Percentiles rank a stretch among this genome's conserved stretches.
phyloP scores from a whole-genome alignment of 2,888 invertebrate genomes.

The Allolobophora icterica region DNA sequence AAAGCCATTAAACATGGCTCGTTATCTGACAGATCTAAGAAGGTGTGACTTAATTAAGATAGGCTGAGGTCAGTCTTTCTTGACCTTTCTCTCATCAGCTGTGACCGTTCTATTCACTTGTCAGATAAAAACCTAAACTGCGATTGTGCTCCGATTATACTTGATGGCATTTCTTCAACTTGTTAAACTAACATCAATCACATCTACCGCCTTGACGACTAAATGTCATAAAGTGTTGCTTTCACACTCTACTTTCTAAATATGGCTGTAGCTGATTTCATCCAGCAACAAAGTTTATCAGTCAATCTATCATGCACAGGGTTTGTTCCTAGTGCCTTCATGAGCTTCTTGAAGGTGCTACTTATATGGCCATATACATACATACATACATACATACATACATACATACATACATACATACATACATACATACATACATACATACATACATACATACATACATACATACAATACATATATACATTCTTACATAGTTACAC shows the following conservation, averaged over 20 bases:
- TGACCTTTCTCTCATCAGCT: neutral
- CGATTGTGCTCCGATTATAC: neutral
- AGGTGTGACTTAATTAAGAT: constrained; percentile 17
- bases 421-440: too few relatives aligned
- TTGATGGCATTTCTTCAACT: neutral
- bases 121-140: neutral
- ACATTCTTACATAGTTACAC: too few relatives aligned
- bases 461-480: too few relatives aligned
- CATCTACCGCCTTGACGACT: neutral
- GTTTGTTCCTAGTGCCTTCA: neutral
- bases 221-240: neutral
- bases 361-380: too few relatives aligned
- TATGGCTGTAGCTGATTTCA: too few relatives aligned
- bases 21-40: neutral
- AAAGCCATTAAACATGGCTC: neutral
- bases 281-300: neutral
- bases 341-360: too few relatives aligned
- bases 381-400: too few relatives aligned
- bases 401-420: too few relatives aligned
- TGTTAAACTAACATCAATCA: neutral
- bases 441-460: too few relatives aligned
- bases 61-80: neutral
- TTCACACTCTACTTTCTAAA: too few relatives aligned
- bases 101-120: neutral
- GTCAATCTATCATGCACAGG: neutral